Conservation (phyloP, 2,113 vertebrate species). For the Lepisosteus osseus region DNA sequence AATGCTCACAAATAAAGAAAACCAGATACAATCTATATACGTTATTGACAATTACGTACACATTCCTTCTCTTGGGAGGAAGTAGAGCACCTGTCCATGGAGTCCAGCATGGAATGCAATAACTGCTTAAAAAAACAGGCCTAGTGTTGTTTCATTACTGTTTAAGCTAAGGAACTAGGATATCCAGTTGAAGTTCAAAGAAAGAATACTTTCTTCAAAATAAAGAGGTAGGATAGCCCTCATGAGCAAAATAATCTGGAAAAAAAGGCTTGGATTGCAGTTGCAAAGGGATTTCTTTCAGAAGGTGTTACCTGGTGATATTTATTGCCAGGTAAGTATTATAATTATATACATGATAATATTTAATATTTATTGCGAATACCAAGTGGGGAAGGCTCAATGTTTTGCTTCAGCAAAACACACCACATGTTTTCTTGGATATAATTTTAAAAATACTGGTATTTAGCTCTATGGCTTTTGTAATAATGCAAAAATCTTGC, state of each 20-base stretch:
- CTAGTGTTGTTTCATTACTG: slow-evolving; percentile 32
- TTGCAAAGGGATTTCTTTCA: neutral
- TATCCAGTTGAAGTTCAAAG: slow-evolving; percentile 21
- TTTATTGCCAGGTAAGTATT: neutral
- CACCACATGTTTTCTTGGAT: no score
- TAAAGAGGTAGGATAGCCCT: slow-evolving; percentile 68
- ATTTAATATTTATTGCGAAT: neutral
- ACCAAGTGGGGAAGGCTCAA: neutral
- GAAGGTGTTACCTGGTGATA: neutral
- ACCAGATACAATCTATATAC: slow-evolving; percentile 82
- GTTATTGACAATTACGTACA: slow-evolving; percentile 79
- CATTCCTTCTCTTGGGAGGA: slow-evolving; percentile 63
- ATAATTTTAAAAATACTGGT: neutral
- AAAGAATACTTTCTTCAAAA: slow-evolving; percentile 47
- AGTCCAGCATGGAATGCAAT: slow-evolving; percentile 70
- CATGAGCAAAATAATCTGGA: slow-evolving; percentile 27
- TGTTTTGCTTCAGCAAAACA: neutral
- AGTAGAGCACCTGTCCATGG: slow-evolving; percentile 75
- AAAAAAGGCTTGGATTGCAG: neutral
- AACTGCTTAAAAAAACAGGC: slow-evolving; percentile 31
- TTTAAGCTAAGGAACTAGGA: slow-evolving; percentile 29
- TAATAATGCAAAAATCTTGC: neutral
- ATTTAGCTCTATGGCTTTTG: neutral
- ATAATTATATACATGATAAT: neutral
- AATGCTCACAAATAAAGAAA: slow-evolving; percentile 63